Conservation (phyloP, 1,140 invertebrate genomes). For the Halyomorpha halys region DNA sequence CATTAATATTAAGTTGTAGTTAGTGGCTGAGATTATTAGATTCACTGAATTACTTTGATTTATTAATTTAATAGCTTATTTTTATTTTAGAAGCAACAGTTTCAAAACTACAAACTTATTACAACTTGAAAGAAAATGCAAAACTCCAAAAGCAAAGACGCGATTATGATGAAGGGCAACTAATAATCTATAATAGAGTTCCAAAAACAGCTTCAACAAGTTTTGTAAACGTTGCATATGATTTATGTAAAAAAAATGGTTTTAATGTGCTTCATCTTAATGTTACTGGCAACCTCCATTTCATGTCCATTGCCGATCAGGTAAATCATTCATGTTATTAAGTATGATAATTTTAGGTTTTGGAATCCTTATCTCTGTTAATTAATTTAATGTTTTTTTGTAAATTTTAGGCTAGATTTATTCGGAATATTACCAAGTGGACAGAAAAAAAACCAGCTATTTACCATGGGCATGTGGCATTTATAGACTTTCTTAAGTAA, state of each 20-base stretch:
- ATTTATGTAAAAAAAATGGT: conserved; percentile 82
- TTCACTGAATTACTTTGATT: background rate
- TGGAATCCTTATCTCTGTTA: too few species aligned
- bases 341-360: too few species aligned
- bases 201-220: conserved; percentile 99
- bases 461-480: conserved; percentile 95
- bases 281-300: conserved; percentile 88
- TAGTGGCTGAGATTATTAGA: too few species aligned
- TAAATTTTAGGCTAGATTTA: conserved; percentile 62
- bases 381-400: conserved; percentile 1
- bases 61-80: background rate
- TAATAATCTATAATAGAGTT: conserved; percentile 91
- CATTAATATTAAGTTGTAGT: too few species aligned
- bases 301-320: conserved; percentile 85
- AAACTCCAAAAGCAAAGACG: background rate
- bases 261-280: conserved; percentile 96
- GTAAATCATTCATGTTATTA: conserved; percentile 36
- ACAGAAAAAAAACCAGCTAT: conserved; percentile 77
- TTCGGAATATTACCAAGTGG: conserved; percentile 85
- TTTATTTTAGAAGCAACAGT: conserved; percentile 27
- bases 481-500: conserved; percentile 87
- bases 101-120: conserved; percentile 22
- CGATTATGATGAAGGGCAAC: conserved; percentile 44
- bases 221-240: conserved; percentile 94
- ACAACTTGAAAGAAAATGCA: conserved; percentile 8